Conservation (phyloP, 2,888 invertebrate genomes). For the Megaustenia siamemsis region DNA sequence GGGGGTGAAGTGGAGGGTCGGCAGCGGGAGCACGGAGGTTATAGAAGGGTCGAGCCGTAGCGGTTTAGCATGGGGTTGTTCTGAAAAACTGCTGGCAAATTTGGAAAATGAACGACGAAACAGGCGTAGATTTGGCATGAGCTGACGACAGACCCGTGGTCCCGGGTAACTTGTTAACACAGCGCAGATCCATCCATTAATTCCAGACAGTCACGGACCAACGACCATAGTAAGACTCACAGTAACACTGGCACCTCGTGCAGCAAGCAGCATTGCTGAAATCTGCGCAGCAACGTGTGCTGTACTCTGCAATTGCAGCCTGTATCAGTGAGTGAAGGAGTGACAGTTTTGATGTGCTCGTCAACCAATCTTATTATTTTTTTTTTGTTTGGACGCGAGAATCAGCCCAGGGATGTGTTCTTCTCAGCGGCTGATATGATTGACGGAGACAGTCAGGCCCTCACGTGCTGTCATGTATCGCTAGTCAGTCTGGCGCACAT, state of each 20-base stretch:
- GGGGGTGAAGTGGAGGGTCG: slow-evolving; percentile 78
- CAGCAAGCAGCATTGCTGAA: neutral
- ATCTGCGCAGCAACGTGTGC: neutral
- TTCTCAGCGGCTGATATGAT: neutral
- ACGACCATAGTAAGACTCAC: too few species aligned
- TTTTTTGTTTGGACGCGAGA: neutral
- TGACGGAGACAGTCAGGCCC: neutral
- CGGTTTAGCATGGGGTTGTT: slow-evolving; percentile 57
- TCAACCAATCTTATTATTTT: neutral
- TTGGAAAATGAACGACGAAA: slow-evolving; percentile 28
- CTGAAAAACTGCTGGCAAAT: slow-evolving; percentile 14
- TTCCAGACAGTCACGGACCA: neutral
- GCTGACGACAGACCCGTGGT: slow-evolving; percentile 53
- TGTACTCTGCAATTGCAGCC: slow-evolving; percentile 22
- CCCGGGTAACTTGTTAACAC: slow-evolving; percentile 54
- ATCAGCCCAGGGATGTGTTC: neutral
- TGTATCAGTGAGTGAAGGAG: slow-evolving; percentile 30
- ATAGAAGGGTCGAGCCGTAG: slow-evolving; percentile 59
- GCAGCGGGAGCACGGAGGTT: slow-evolving; percentile 70
- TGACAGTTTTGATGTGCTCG: neutral
- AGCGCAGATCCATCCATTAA: slow-evolving; percentile 59
- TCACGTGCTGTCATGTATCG: slow-evolving; percentile 11
- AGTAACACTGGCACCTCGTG: neutral
- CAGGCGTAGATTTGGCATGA: slow-evolving; percentile 35
- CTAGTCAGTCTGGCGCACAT: neutral